A percentile compares a stretch with the other conserved stretches of the same genome.
Conservation (phyloP, 2,888 invertebrate genomes). For the Sipunculus nudus region DNA sequence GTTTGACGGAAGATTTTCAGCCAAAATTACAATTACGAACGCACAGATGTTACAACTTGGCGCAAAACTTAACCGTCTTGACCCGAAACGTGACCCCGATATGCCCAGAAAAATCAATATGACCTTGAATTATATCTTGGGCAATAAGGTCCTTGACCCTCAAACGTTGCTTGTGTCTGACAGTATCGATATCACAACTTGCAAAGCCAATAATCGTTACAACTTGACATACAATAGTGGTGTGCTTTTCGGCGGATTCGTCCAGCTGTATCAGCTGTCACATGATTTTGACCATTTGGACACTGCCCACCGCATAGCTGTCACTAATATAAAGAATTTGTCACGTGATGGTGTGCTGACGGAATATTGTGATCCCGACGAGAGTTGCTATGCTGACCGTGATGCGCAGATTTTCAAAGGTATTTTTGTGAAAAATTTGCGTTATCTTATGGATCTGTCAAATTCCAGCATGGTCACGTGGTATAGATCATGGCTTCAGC, state of each 20-base stretch:
- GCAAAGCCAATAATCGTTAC: background rate
- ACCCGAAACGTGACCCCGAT: no score
- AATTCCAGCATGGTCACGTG: no score
- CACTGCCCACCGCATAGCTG: no score
- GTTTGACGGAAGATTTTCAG: background rate
- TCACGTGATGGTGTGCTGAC: background rate
- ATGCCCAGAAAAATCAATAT: no score
- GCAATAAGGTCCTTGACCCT: no score
- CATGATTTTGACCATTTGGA: background rate
- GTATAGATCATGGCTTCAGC: no score
- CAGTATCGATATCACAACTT: no score
- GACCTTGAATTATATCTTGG: no score
- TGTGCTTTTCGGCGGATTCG: background rate
- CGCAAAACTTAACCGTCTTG: background rate
- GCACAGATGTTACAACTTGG: background rate
- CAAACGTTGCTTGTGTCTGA: no score
- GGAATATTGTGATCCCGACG: background rate
- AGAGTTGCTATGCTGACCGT: background rate
- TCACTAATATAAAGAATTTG: no score
- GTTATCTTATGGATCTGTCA: no score
- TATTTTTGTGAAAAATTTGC: no score
- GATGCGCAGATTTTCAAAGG: constrained; percentile 3
- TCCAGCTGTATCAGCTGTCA: background rate
- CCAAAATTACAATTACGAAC: constrained; percentile 2
- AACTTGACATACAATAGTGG: constrained; percentile 4